Evolutionary conservation across 2,888 invertebrate genomes (phyloP).

Genomic region (Halocaridina rubra): DNA sequence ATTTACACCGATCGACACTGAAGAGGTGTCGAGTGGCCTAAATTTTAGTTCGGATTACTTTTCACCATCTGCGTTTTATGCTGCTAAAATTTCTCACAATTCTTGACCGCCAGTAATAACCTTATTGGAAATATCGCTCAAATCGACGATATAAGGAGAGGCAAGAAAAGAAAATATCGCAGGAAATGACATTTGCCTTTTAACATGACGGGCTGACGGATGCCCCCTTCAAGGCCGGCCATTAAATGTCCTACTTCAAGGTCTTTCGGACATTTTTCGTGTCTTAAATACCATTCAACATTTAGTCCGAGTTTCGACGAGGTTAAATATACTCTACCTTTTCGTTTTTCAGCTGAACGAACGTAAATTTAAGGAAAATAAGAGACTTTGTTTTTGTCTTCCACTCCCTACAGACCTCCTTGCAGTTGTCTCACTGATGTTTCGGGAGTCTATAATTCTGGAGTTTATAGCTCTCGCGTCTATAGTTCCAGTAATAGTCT

Average conservation of each 20-base stretch:
- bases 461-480: too few relatives aligned
- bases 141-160: too few relatives aligned
- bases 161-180: too few relatives aligned
- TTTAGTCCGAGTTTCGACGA: too few relatives aligned
- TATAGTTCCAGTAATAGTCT: slow-evolving; percentile 29
- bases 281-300: background rate
- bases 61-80: too few relatives aligned
- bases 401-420: slow-evolving; percentile 1
- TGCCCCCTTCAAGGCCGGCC: slow-evolving; percentile 22
- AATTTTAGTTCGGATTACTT: too few relatives aligned
- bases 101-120: too few relatives aligned
- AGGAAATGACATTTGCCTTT: slow-evolving; percentile 18
- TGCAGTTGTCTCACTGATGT: slow-evolving; percentile 30
- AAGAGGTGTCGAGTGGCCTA: too few relatives aligned
- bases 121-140: too few relatives aligned
- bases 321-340: background rate
- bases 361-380: slow-evolving; percentile 41
- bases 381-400: slow-evolving; percentile 46
- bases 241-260: background rate
- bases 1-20: too few relatives aligned
- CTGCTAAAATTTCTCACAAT: too few relatives aligned
- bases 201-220: too few relatives aligned
- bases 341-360: background rate
- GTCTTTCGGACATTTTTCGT: background rate
- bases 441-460: slow-evolving; percentile 32